A percentile compares a stretch with the other conserved stretches of the same genome.
These are phyloP conservation scores for Tetramorium alpestre DNA, from an alignment of 1,140 invertebrate genomes.

Conservation along the genomic window DNA sequence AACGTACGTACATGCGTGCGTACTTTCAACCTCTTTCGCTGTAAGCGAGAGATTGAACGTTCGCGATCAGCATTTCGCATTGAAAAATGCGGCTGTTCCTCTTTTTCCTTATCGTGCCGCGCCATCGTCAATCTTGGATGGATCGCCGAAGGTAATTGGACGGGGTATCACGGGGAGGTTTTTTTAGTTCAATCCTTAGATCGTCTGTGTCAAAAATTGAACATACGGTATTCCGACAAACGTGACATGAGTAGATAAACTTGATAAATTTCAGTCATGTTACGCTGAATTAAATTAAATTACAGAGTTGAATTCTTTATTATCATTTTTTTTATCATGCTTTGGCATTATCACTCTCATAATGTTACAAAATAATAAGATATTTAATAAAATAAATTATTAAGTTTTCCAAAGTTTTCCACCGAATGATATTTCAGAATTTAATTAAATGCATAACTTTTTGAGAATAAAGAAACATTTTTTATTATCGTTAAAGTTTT, in stretches of 20 bases:
- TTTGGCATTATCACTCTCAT: neutral
- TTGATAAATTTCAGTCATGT: neutral
- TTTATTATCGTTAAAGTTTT: neutral
- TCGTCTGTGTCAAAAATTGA: slow-evolving; percentile 29
- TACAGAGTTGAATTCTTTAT: neutral
- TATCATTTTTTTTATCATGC: neutral
- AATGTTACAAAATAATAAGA: neutral
- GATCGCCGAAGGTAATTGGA: slow-evolving; percentile 57
- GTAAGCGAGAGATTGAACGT: slow-evolving; percentile 43
- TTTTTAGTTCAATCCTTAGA: slow-evolving; percentile 43
- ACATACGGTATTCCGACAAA: slow-evolving; percentile 13
- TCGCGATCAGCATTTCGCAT: slow-evolving; percentile 48
- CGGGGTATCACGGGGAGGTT: slow-evolving; percentile 21
- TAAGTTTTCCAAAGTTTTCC: neutral
- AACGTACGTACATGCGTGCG: slow-evolving; percentile 19
- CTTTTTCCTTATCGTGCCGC: slow-evolving; percentile 55
- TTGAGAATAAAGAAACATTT: neutral
- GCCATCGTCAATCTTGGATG: slow-evolving; percentile 59
- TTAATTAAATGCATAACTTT: neutral
- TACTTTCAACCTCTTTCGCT: slow-evolving; percentile 48
- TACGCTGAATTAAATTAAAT: neutral
- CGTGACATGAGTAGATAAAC: neutral
- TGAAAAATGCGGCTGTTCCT: slow-evolving; percentile 53
- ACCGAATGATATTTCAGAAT: neutral
- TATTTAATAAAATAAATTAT: neutral